A percentile compares a stretch with the other conserved stretches of the same genome.
phyloP scores from a whole-genome alignment of 2,797 vertebrate genomes.

The Pygocentrus nattereri region DNA sequence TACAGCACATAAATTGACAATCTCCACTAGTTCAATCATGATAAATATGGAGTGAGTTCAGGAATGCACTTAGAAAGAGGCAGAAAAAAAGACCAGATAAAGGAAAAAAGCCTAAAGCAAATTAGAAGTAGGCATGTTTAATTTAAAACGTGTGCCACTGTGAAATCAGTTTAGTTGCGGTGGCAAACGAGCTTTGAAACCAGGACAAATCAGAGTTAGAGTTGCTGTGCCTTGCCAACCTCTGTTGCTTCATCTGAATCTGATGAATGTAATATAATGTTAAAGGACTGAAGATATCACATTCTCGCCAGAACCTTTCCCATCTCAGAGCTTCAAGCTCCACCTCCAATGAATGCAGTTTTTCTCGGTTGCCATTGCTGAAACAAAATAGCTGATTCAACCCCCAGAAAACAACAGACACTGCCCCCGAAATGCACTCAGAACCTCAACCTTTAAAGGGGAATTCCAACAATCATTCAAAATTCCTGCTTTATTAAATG shows the following conservation, averaged over 20 bases:
- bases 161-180: conserved; percentile 66
- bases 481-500: too few species aligned
- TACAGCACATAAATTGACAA: conserved; percentile 74
- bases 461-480: too few species aligned
- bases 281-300: conserved; percentile 7
- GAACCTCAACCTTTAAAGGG: not conserved
- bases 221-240: conserved; percentile 18
- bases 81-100: conserved; percentile 60
- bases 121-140: conserved; percentile 58
- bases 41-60: conserved; percentile 76
- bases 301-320: not conserved
- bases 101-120: conserved; percentile 54
- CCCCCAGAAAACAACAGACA: not conserved
- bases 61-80: conserved; percentile 53
- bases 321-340: conserved; percentile 1
- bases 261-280: conserved; percentile 28
- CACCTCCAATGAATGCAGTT: not conserved
- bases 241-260: conserved; percentile 33
- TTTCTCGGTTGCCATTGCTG: not conserved
- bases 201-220: conserved; percentile 59
- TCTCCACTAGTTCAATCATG: conserved; percentile 68
- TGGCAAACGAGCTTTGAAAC: conserved; percentile 59
- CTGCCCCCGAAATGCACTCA: not conserved
- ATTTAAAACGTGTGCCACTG: conserved; percentile 59
- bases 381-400: not conserved